Evolutionary conservation across 2,797 vertebrate species (phyloP), one percentile per base, ranked within the genome.

Genomic region (Pelochelys cantorii): DNA sequence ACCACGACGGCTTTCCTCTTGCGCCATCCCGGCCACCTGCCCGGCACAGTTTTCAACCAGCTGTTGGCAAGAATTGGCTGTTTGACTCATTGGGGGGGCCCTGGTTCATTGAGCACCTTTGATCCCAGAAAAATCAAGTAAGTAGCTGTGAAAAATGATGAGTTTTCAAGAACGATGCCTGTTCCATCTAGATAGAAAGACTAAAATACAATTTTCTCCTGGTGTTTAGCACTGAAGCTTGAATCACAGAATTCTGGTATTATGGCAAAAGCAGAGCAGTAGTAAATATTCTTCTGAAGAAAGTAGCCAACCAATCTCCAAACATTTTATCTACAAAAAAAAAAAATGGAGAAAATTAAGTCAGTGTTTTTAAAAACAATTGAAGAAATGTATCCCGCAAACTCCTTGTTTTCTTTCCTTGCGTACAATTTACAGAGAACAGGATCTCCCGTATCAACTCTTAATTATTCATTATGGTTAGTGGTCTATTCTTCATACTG

Each of bases 1-100:
- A 22, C 97, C 97, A 92, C 98, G 98, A 52, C 97, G 98, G 85
- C 98, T 98, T 59, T 99, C 99, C 92, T 99, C 99, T 96, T 99
- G 99, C 37, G 99, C 99, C 99, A 99, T 99, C 82, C 98, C 98
- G 92, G 98, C 98, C 94, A 97, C 98, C 37, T 98, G 98, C 55
- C 97, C 91, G 52, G 98, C 96, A 94, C 98, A 98, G 97, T 98
- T 98, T 96, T 99, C 99, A 96, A 98, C 98, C 97, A 98, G 97
- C 96, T 98, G 99, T 97, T 98, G 99, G 97, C 98, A 98, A 97
- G 99, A 98, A 91, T 97, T 97, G 97, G 96, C 97, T 65, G 97
- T 55, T 81, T 98, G 98, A 97, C 97, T 98, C 98, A 98, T 98
- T 88, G 95, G 90, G 95, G 96, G 92, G 96, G 95, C 92, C 96